Base-by-base conservation (phyloP, 2,888 invertebrate genomes). In the Seira sanloemensis region DNA sequence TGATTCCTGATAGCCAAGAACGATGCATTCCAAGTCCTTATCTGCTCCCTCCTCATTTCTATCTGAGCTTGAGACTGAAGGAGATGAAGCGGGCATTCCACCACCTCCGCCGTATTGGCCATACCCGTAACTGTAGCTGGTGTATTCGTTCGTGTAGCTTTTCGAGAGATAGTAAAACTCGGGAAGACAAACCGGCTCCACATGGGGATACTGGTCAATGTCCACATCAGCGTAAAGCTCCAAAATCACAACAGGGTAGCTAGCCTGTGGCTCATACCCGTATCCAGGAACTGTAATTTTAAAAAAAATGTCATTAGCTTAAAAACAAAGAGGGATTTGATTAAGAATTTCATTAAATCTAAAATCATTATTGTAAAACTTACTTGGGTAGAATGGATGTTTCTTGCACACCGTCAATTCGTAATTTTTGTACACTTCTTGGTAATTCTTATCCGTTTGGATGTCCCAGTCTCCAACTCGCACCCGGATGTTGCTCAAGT, bases 391-490 rank as follows among this genome's bases (percentile, higher is more conserved):
- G 75, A 82, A 89, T 23, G 85, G 85, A 75, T 89, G 89, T 37
- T 88, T 88, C 78, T 89, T 89, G 87, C 88, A 88, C 1, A 89
- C 88, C 9, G 85, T 77, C 21, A 87, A 50, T 80, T 89, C 89
- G 58, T 87, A 87, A 66, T 88, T 88, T 72, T 87, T 88, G 74
- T 88, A 87, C 23, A 86, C 86, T 68, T 89, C 89, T 21, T 86
- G 74, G 82, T 89, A 88, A 72, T 89, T 88, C 37, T 87, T 87
- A 66, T 89, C 89, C 0, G 85, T 85, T 23, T 82, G 86, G 16
- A 88, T 71, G 77, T 89, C 89, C 27, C 79, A 89, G 23, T 89
- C 89, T 25, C 89, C 89, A 25, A 89, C 85, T 68, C 89, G 66
- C 26, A 89, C 89, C 18, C 84, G 74, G 54, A 89, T 66, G 46